Percentiles rank a stretch among this genome's conserved stretches.
These are phyloP conservation scores for Myotis myotis DNA, from an alignment of 2,797 vertebrate species.

Conservation along the genomic window DNA sequence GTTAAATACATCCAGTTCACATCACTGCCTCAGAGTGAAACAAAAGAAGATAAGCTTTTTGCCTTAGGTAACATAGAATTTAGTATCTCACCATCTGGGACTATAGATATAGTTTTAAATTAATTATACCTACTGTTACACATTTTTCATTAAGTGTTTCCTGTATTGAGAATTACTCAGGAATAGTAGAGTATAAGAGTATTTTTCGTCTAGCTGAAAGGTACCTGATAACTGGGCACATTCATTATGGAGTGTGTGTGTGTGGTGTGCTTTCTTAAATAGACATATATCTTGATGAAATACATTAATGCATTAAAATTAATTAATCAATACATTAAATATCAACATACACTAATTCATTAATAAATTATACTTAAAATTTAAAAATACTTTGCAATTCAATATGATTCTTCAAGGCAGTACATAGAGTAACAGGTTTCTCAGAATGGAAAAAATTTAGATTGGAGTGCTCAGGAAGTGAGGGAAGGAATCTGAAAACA, in stretches of 20 bases:
- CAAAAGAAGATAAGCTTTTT: neutral
- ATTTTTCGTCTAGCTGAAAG: neutral
- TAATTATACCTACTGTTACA: neutral
- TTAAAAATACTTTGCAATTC: neutral
- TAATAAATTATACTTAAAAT: neutral
- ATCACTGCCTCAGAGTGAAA: neutral
- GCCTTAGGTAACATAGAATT: neutral
- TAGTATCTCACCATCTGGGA: neutral
- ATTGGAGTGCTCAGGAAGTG: neutral
- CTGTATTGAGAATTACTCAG: neutral
- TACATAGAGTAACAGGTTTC: neutral
- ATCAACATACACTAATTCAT: neutral
- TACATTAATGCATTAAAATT: neutral
- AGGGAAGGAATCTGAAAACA: neutral
- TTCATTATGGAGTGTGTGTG: neutral
- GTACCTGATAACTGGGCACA: neutral
- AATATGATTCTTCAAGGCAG: neutral
- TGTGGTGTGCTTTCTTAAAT: neutral
- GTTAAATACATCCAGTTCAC: neutral
- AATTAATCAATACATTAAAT: neutral
- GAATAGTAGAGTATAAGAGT: neutral
- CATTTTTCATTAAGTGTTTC: neutral
- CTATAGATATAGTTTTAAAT: neutral
- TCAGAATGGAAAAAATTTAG: neutral
- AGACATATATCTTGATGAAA: neutral